phyloP scores from a whole-genome alignment of 1,140 invertebrate species.

The Pseudomyrmex gracilis region DNA sequence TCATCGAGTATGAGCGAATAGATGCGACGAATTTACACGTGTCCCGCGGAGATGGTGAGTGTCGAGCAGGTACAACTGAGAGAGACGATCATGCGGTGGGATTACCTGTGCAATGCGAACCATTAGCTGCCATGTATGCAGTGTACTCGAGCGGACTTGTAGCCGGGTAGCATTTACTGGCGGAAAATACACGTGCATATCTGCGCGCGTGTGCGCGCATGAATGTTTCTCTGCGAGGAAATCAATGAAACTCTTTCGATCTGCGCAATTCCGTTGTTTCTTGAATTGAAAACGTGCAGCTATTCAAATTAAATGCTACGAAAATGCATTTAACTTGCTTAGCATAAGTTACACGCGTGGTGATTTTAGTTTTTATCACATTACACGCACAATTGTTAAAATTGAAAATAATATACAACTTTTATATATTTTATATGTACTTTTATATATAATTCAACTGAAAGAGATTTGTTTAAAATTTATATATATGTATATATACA shows the following conservation, averaged over 20 bases:
- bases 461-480: too few relatives aligned
- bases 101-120: constrained; percentile 73
- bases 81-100: constrained; percentile 72
- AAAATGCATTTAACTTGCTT: too few relatives aligned
- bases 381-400: too few relatives aligned
- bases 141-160: constrained; percentile 76
- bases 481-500: too few relatives aligned
- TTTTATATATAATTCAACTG: too few relatives aligned
- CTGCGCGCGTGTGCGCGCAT: not conserved
- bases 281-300: too few relatives aligned
- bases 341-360: not conserved
- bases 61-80: constrained; percentile 65
- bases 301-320: too few relatives aligned
- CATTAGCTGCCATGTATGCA: constrained; percentile 77
- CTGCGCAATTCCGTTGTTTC: not conserved
- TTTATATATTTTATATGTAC: too few relatives aligned
- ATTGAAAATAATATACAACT: too few relatives aligned
- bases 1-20: constrained; percentile 20
- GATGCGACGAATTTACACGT: constrained; percentile 72
- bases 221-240: constrained; percentile 6
- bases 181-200: constrained; percentile 56
- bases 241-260: constrained; percentile 24
- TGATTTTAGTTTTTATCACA: too few relatives aligned
- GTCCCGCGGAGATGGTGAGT: constrained; percentile 64
- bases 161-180: constrained; percentile 52